These are phyloP conservation scores for Anguilla marmorata DNA, from an alignment of 2,797 vertebrate genomes.

Conservation along the genomic window DNA sequence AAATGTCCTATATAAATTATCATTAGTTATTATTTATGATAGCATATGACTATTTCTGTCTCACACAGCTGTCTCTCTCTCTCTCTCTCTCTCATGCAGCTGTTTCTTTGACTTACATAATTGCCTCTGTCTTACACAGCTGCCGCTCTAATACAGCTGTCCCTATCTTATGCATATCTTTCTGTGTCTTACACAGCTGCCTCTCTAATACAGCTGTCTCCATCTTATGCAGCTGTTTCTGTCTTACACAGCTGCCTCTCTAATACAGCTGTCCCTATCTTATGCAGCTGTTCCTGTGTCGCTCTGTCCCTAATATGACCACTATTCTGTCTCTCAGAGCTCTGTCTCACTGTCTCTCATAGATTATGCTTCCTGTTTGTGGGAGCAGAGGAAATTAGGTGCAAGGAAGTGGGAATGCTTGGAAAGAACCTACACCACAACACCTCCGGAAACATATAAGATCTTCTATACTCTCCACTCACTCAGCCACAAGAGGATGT, in stretches of 20 bases:
- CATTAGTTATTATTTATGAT: no score
- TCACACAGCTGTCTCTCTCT: no score
- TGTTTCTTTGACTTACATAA: no score
- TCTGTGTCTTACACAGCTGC: not conserved
- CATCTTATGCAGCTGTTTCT: not conserved
- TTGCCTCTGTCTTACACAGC: not conserved
- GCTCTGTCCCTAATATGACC: not conserved
- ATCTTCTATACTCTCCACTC: not conserved
- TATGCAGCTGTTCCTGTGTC: not conserved
- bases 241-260: not conserved
- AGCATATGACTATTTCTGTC: no score
- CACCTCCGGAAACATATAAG: not conserved
- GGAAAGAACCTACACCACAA: constrained; percentile 17
- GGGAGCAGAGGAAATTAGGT: constrained; percentile 55
- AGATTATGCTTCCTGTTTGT: constrained; percentile 62
- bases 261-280: no score
- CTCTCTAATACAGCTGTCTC: not conserved
- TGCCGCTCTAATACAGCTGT: not conserved
- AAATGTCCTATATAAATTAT: no score
- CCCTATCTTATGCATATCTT: not conserved
- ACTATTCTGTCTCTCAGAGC: not conserved
- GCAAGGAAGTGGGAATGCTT: constrained; percentile 44
- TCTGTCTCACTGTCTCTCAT: constrained; percentile 27
- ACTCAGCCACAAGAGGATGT: not conserved
- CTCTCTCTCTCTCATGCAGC: no score